A percentile compares a stretch with the other conserved stretches of the same genome.
These are phyloP conservation scores for Cepaea nemoralis DNA, from an alignment of 1,140 invertebrate genomes.

Conservation along the genomic window DNA sequence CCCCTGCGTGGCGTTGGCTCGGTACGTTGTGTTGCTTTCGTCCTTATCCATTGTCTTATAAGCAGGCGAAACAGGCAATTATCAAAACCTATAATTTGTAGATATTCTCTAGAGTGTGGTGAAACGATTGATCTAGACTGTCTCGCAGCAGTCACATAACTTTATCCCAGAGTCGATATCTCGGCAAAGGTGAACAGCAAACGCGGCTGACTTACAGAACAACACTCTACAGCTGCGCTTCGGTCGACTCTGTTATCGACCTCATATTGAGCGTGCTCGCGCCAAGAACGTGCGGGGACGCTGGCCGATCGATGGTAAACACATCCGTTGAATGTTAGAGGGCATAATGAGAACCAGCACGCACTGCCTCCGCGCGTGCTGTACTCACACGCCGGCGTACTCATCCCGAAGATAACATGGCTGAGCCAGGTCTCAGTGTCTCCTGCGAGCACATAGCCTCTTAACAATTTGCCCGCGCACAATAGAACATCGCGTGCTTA, in stretches of 20 bases:
- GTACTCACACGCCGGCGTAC: neutral
- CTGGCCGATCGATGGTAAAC: neutral
- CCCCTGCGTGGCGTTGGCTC: constrained; percentile 50
- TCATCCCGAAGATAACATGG: no score
- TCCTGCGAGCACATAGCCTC: no score
- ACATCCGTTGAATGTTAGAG: neutral
- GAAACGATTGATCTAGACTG: constrained; percentile 7
- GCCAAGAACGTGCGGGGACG: neutral
- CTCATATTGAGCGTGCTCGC: neutral
- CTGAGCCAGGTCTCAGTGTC: no score
- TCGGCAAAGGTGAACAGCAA: neutral
- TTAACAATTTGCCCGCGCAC: no score
- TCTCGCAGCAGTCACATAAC: neutral
- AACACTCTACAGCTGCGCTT: neutral
- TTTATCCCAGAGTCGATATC: neutral
- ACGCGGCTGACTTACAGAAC: neutral
- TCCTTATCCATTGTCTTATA: constrained; percentile 59
- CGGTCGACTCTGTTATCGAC: neutral
- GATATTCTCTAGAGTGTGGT: neutral
- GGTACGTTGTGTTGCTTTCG: constrained; percentile 51
- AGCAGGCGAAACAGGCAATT: neutral
- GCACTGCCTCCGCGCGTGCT: neutral
- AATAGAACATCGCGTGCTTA: no score
- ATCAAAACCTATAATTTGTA: neutral
- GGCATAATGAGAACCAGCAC: neutral